These are phyloP conservation scores for Chitala chitala DNA, from an alignment of 2,113 vertebrate species.

Conservation along the genomic window DNA sequence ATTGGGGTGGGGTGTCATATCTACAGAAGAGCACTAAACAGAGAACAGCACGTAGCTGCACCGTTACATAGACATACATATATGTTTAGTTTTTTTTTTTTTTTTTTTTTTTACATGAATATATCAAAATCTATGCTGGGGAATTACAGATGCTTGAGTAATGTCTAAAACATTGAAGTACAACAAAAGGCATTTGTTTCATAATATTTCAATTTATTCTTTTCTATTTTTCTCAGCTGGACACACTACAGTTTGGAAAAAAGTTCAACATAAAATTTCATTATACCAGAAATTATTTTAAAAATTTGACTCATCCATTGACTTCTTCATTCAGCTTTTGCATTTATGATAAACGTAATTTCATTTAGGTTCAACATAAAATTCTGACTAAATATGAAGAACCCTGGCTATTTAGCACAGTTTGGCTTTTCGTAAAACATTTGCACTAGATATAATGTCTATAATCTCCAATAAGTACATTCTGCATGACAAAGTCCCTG, in stretches of 20 bases:
- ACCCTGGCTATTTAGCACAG: background rate
- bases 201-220: constrained; percentile 2
- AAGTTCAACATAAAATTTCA: constrained; percentile 15
- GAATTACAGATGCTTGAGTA: too few species aligned
- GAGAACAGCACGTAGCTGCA: too few species aligned
- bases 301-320: too few species aligned
- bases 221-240: constrained; percentile 9
- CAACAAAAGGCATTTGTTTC: background rate
- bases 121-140: too few species aligned
- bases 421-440: constrained; percentile 14
- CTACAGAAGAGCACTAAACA: too few species aligned
- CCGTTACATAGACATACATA: too few species aligned
- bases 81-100: too few species aligned
- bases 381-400: constrained; percentile 9
- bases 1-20: too few species aligned
- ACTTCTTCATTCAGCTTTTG: too few species aligned
- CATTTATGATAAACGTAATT: too few species aligned
- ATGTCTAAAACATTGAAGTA: background rate
- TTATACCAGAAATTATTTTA: background rate
- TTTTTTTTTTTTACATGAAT: too few species aligned
- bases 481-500: background rate
- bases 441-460: background rate
- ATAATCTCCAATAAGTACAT: constrained; percentile 6
- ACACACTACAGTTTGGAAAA: constrained; percentile 9
- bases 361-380: constrained; percentile 6